Evolutionary conservation across 2,888 invertebrate species (phyloP).

Genomic region (Tupiocoris notatus): DNA sequence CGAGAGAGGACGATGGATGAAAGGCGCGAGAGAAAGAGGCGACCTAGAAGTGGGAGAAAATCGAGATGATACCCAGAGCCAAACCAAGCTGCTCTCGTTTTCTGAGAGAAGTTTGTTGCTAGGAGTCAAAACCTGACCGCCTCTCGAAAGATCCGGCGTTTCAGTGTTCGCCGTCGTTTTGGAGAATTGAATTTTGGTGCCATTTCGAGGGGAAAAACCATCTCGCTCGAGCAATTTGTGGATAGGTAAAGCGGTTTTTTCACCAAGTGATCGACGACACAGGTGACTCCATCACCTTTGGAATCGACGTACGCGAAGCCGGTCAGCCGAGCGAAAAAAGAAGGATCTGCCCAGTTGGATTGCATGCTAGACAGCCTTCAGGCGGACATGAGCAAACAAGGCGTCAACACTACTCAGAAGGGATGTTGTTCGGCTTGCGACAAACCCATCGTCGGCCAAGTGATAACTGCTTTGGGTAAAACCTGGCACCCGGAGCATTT

Average conservation of each 20-base stretch:
- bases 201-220: not conserved
- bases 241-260: not conserved
- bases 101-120: not conserved
- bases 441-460: conserved; percentile 95
- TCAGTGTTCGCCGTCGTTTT: not conserved
- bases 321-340: conserved; percentile 54
- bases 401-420: conserved; percentile 97
- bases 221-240: too few relatives aligned
- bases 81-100: not conserved
- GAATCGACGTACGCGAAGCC: conserved; percentile 70
- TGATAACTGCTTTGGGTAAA: conserved; percentile 94
- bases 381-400: conserved; percentile 97
- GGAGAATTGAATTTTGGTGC: not conserved
- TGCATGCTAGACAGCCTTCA: conserved; percentile 92
- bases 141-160: not conserved
- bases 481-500: conserved; percentile 99
- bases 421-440: conserved; percentile 99
- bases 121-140: not conserved
- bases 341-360: conserved; percentile 63
- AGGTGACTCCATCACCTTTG: conserved; percentile 50
- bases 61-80: too few relatives aligned
- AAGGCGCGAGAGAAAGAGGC: conserved; percentile 27
- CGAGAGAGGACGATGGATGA: not conserved
- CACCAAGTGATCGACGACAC: not conserved
- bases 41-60: not conserved